Base-by-base conservation (phyloP, 2,797 vertebrate genomes). In the Hapalemur alaotrensis region DNA sequence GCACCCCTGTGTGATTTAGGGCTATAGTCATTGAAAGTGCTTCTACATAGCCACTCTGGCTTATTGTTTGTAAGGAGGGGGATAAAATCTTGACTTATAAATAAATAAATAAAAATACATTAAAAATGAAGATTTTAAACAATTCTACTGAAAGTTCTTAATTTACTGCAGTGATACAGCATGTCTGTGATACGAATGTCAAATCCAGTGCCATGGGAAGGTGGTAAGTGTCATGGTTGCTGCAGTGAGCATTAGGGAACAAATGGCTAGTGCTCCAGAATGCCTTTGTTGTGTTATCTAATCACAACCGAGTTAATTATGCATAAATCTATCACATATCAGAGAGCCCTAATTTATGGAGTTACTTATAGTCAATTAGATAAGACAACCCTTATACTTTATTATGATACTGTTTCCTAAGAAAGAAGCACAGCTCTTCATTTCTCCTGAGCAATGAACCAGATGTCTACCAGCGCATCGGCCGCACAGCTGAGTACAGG, bases 401-500 rank as follows among this genome's bases (percentile, higher is more conserved):
- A 38, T 46, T 11, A 22, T 2, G 59, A 59, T 5, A 1, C 2
- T 25, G 11, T n/a, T 80, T 63, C 18, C 15, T 84, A 28, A n/a
- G 78, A 35, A 78, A 79, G 30, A 80, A 48, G n/a, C 35, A 2
- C 4, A 30, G 18, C 10, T 79, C 50, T 75, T 32, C 23, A 0
- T 52, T 35, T 41, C 32, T 90, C 23, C 65, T 4, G 30, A 57
- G 54, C 88, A 7, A 32, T 10, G 41, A 11, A 13, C 7, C 0
- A 0, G 41, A 23, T 0, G 3, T 65, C 65, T 57, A 28, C 72
- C 73, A 63, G 50, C 23, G 13, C 5, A 35, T 28, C n/a, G 57
- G 69, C 38, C 0, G 0, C 1, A 12, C 1, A 23, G 32, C 30
- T 18, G 12, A 0, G 13, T 10, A 11, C 41, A 23, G 28, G 59